Evolutionary conservation across 1,140 invertebrate species (phyloP).

Genomic region (Aradophagus sp.): DNA sequence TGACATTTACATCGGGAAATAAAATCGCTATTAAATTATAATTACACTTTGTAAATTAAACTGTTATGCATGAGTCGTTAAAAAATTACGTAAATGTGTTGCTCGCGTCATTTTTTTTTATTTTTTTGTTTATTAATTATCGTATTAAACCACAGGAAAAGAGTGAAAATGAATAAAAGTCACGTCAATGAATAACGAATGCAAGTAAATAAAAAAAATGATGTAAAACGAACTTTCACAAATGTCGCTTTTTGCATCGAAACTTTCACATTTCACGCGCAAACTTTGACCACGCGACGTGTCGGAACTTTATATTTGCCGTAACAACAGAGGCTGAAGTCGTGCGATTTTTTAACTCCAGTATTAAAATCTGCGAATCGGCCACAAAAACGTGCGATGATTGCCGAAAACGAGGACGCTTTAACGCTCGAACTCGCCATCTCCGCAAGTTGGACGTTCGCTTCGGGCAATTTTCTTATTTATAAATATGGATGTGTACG

Average conservation of each 20-base stretch:
- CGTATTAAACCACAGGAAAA: too few species aligned
- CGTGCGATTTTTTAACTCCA: constrained; percentile 5
- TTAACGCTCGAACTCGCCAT: constrained; percentile 7
- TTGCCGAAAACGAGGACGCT: constrained; percentile 2
- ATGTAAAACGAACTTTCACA: too few species aligned
- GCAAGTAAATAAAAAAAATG: too few species aligned
- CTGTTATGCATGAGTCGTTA: too few species aligned
- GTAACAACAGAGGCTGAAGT: constrained; percentile 6
- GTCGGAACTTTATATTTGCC: constrained; percentile 6
- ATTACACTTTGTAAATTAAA: too few species aligned
- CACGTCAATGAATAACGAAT: too few species aligned
- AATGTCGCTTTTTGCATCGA: neutral
- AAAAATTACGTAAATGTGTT: too few species aligned
- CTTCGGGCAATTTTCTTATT: constrained; percentile 9
- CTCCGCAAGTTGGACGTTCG: neutral
- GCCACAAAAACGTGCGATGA: constrained; percentile 15
- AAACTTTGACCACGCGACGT: neutral
- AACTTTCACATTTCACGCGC: neutral
- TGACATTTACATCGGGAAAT: too few species aligned
- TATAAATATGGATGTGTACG: neutral
- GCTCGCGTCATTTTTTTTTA: too few species aligned
- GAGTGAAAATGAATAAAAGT: too few species aligned
- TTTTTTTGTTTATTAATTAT: too few species aligned
- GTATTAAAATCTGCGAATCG: constrained; percentile 18
- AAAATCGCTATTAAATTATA: too few species aligned